Percentiles rank a stretch among this genome's conserved stretches.
Conservation (phyloP, 2,888 invertebrate genomes). For the Noctua pronuba region DNA sequence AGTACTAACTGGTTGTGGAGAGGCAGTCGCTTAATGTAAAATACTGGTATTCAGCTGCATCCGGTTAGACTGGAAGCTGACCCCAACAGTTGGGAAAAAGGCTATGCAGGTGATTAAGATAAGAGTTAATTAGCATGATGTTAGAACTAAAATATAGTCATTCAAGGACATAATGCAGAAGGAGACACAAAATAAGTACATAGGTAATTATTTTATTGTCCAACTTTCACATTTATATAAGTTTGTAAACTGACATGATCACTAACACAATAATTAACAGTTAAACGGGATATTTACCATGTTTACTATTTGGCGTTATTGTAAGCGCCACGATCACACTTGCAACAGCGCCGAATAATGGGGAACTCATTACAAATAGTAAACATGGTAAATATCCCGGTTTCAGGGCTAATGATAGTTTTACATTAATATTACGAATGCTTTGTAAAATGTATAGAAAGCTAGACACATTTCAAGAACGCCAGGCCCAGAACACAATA, state of each 20-base stretch:
- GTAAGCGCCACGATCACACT: not conserved
- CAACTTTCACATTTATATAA: too few species aligned
- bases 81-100: not conserved
- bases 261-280: too few species aligned
- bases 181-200: too few species aligned
- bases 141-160: too few species aligned
- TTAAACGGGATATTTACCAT: too few species aligned
- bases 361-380: not conserved
- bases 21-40: not conserved
- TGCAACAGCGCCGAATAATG: not conserved
- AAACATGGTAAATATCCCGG: not conserved
- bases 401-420: not conserved
- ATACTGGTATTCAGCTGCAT: not conserved
- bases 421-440: not conserved
- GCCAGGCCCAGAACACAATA: constrained; percentile 24
- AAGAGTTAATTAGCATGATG: too few species aligned
- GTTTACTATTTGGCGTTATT: too few species aligned
- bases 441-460: not conserved
- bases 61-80: not conserved
- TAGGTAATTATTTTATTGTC: too few species aligned
- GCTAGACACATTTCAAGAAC: not conserved
- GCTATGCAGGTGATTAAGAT: not conserved
- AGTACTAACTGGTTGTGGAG: not conserved
- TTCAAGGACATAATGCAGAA: too few species aligned
- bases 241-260: too few species aligned